Conservation (phyloP, 2,888 invertebrate genomes). For the Microchrysa polita region DNA sequence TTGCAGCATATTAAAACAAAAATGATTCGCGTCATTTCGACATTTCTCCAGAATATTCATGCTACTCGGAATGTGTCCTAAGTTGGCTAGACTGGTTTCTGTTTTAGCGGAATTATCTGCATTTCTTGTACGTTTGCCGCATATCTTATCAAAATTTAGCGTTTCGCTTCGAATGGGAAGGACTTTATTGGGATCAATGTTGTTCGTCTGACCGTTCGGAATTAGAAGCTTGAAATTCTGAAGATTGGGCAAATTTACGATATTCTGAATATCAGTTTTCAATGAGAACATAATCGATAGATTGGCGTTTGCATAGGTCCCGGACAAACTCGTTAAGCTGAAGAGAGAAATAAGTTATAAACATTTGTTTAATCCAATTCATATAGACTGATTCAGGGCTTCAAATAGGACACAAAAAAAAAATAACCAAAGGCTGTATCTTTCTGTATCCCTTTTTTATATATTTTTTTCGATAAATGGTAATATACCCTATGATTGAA, state of each 20-base stretch:
- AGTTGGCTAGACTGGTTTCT: slow-evolving; percentile 50
- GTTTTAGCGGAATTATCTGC: too few relatives aligned
- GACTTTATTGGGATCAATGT: slow-evolving; percentile 53
- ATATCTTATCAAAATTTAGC: slow-evolving; percentile 50
- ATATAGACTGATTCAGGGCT: not conserved
- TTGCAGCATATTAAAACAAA: slow-evolving; percentile 58
- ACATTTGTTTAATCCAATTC: too few relatives aligned
- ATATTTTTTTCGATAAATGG: too few relatives aligned
- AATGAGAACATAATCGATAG: slow-evolving; percentile 59
- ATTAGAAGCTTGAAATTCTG: slow-evolving; percentile 47
- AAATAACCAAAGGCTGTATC: too few relatives aligned
- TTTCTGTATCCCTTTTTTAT: too few relatives aligned
- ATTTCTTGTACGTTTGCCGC: too few relatives aligned
- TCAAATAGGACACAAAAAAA: too few relatives aligned
- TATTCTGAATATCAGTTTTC: slow-evolving; percentile 56
- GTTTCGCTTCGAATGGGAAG: slow-evolving; percentile 51
- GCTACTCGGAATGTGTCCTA: slow-evolving; percentile 52
- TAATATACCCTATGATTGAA: too few relatives aligned
- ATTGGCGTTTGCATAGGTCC: slow-evolving; percentile 51
- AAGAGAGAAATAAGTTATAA: too few relatives aligned
- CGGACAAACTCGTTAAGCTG: slow-evolving; percentile 50
- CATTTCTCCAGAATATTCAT: slow-evolving; percentile 55
- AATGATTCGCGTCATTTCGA: slow-evolving; percentile 52
- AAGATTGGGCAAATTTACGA: slow-evolving; percentile 22
- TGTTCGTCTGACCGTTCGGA: slow-evolving; percentile 53